Conservation (phyloP, 1,140 invertebrate species). For the Drosophila simulans region DNA sequence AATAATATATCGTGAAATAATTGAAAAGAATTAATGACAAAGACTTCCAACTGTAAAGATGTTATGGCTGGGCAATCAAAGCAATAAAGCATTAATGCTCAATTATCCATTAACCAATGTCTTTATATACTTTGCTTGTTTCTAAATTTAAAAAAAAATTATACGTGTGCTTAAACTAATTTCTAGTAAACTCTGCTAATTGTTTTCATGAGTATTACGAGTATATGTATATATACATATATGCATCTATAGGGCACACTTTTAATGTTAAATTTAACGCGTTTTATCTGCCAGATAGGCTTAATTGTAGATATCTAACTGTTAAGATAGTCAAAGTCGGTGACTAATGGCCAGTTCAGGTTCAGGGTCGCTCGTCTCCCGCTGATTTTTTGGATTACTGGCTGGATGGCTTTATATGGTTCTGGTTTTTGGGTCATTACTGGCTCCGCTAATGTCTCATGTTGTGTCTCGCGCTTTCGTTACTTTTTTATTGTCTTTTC, state of each 20-base stretch:
- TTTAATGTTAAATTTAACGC: neutral
- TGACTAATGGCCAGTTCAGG: constrained; percentile 46
- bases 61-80: too few relatives aligned
- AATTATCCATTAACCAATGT: too few relatives aligned
- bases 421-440: constrained; percentile 30
- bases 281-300: constrained; percentile 7
- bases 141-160: too few relatives aligned
- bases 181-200: neutral
- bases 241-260: neutral
- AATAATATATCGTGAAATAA: neutral
- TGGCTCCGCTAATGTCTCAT: constrained; percentile 22
- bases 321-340: constrained; percentile 22
- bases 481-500: neutral
- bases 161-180: neutral
- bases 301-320: constrained; percentile 27
- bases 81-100: too few relatives aligned
- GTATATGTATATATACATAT: too few relatives aligned
- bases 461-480: constrained; percentile 6
- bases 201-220: neutral
- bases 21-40: neutral
- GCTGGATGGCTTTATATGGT: constrained; percentile 12
- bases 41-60: neutral
- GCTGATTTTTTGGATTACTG: constrained; percentile 12
- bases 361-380: constrained; percentile 31
- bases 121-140: too few relatives aligned